These are phyloP conservation scores for Dione juno DNA, from an alignment of 2,888 invertebrate genomes.

Conservation along the genomic window DNA sequence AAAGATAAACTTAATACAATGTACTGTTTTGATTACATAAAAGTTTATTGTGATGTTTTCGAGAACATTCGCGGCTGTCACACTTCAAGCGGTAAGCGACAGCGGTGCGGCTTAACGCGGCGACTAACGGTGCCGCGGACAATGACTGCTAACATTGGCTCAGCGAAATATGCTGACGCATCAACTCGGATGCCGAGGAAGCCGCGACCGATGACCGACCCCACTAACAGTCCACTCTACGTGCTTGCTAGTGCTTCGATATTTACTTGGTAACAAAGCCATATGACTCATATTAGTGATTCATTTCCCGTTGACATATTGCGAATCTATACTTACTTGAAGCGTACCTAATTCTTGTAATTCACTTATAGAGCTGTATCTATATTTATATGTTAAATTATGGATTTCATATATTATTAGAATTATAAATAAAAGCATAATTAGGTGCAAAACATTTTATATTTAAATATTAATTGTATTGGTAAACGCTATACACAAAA, in stretches of 20 bases:
- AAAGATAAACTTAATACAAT: neutral
- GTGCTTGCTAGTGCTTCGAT: slow-evolving; percentile 61
- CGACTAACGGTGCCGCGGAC: slow-evolving; percentile 74
- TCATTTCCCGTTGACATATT: slow-evolving; percentile 68
- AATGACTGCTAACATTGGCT: slow-evolving; percentile 66
- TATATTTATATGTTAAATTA: neutral
- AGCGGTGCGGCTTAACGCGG: slow-evolving; percentile 51
- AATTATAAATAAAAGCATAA: neutral
- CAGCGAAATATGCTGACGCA: slow-evolving; percentile 74
- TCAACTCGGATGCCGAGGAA: slow-evolving; percentile 60
- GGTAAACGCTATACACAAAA: too few species aligned
- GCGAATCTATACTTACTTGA: slow-evolving; percentile 61
- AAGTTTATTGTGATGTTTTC: slow-evolving; percentile 15
- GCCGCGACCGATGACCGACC: slow-evolving; percentile 51
- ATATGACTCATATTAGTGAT: slow-evolving; percentile 60
- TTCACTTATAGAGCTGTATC: neutral
- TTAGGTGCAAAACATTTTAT: neutral
- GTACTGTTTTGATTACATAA: neutral
- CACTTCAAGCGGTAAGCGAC: slow-evolving; percentile 22
- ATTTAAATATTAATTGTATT: too few species aligned
- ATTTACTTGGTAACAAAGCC: slow-evolving; percentile 64
- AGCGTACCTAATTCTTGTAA: slow-evolving; percentile 49
- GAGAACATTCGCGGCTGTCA: slow-evolving; percentile 31
- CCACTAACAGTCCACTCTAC: slow-evolving; percentile 58
- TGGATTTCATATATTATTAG: neutral